These are phyloP conservation scores for Scomber colias DNA, from an alignment of 2,113 vertebrate genomes.

Conservation along the genomic window DNA sequence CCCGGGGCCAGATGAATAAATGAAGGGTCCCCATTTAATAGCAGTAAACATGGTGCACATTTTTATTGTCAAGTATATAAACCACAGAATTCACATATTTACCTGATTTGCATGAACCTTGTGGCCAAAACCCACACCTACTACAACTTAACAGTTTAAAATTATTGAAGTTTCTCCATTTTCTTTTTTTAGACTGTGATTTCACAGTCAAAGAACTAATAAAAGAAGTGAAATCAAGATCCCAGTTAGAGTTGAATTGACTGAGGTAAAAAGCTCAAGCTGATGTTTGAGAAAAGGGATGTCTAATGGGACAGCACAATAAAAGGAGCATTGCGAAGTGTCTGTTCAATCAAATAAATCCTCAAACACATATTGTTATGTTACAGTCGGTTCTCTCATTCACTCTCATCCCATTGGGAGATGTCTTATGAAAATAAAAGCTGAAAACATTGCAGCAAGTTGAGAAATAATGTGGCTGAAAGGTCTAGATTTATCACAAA, in stretches of 20 bases:
- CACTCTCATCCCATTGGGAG: background rate
- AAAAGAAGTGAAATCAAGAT: background rate
- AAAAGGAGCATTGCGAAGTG: too few species aligned
- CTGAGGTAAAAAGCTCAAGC: background rate
- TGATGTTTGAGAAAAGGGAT: background rate
- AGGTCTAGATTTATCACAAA: background rate
- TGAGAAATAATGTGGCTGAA: background rate
- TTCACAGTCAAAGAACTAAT: background rate
- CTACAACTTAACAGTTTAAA: background rate
- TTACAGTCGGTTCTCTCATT: background rate
- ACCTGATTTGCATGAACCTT: background rate
- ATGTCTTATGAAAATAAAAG: background rate
- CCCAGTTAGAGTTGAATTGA: background rate
- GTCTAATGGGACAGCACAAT: too few species aligned
- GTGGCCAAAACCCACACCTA: background rate
- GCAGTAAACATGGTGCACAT: constrained; percentile 34
- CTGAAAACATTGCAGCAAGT: background rate
- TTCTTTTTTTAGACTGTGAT: background rate
- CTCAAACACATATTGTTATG: too few species aligned
- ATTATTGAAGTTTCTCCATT: background rate
- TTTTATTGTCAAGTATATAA: constrained; percentile 14
- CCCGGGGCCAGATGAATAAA: constrained; percentile 40
- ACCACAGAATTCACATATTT: background rate
- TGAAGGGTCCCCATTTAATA: constrained; percentile 1
- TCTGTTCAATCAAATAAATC: too few species aligned